A percentile compares a stretch with the other conserved stretches of the same genome.
phyloP scores from a whole-genome alignment of 1,140 invertebrate species.

The Lepidurus packardi region DNA sequence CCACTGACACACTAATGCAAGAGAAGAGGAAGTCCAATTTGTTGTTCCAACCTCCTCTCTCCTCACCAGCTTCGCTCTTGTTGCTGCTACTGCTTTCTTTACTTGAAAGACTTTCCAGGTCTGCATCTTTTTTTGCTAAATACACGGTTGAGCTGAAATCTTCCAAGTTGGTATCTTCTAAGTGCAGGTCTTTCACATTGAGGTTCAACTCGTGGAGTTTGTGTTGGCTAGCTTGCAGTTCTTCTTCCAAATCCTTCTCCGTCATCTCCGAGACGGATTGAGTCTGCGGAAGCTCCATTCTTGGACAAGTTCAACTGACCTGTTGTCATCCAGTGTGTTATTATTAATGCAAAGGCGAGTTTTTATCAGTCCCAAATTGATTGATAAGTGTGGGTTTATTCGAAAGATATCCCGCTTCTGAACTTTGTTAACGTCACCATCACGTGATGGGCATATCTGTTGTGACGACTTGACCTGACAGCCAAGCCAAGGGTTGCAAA shows the following conservation, averaged over 20 bases:
- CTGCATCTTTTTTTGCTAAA: neutral
- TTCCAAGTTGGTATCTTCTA: neutral
- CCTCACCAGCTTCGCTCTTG: constrained; percentile 15
- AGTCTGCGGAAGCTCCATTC: neutral
- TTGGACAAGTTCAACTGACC: neutral
- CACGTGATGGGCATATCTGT: neutral
- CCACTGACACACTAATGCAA: constrained; percentile 45
- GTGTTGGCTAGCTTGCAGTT: neutral
- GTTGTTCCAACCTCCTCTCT: constrained; percentile 44
- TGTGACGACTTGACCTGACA: neutral
- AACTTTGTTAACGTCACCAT: neutral
- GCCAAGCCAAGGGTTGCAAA: neutral
- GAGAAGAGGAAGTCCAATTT: constrained; percentile 47
- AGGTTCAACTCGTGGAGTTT: neutral
- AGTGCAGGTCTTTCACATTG: neutral
- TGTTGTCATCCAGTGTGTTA: neutral
- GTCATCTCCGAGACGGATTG: neutral
- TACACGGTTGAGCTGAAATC: constrained; percentile 10
- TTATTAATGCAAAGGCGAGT: neutral
- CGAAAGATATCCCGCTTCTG: neutral
- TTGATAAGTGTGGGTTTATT: constrained; percentile 22
- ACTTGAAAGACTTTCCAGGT: constrained; percentile 17
- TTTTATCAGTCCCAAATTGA: neutral
- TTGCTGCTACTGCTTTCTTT: constrained; percentile 9
- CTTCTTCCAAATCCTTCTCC: neutral